Conservation (phyloP, 2,797 vertebrate species). For the Psittacula echo region DNA sequence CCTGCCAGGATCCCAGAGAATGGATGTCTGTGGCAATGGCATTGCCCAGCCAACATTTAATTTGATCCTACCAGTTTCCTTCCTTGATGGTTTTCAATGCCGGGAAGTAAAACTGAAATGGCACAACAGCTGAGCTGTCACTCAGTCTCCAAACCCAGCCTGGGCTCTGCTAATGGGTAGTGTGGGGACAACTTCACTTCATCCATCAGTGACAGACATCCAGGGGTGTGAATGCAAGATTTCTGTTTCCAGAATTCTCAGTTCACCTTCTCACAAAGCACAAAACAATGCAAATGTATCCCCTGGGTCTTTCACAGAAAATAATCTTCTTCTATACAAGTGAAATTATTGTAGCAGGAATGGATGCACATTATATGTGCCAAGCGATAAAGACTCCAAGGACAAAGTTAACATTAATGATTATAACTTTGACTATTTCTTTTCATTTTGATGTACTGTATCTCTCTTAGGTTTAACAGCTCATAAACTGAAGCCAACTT, state of each 20-base stretch:
- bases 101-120: not conserved
- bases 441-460: slow-evolving; percentile 26
- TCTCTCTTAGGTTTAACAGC: slow-evolving; percentile 67
- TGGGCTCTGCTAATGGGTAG: not conserved
- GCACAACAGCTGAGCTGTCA: not conserved
- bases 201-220: not conserved
- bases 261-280: not conserved
- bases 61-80: not conserved
- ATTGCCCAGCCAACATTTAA: not conserved
- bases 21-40: not conserved
- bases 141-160: not conserved
- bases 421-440: slow-evolving; percentile 20
- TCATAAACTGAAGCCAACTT: slow-evolving; percentile 77
- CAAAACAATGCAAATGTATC: not conserved
- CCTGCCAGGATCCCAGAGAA: not conserved
- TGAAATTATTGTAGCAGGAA: not conserved
- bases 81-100: not conserved
- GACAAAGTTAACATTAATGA: slow-evolving; percentile 12
- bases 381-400: slow-evolving; percentile 10
- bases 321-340: not conserved
- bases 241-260: not conserved
- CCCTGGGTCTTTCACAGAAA: not conserved
- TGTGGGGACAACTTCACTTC: not conserved
- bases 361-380: not conserved
- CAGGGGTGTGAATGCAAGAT: not conserved